Evolutionary conservation across 2,888 invertebrate genomes (phyloP).

Genomic region (Hemicrepidius hirtus): DNA sequence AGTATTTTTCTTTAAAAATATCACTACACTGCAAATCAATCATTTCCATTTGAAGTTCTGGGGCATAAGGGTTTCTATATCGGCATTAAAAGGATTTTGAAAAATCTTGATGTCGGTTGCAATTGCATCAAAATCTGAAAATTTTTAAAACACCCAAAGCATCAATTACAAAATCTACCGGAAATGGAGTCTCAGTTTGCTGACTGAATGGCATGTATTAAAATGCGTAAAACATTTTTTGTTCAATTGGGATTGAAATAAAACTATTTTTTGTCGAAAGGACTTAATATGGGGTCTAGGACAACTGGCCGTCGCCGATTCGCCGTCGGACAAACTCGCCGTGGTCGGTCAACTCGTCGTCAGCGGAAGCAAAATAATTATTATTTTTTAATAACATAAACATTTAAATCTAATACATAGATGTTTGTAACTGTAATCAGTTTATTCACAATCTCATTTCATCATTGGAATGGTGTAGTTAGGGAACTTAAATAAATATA

Average conservation of each 20-base stretch:
- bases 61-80: constrained; percentile 1
- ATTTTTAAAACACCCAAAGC: background rate
- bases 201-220: constrained; percentile 58
- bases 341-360: too few species aligned
- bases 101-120: background rate
- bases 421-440: too few species aligned
- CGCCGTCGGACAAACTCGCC: too few species aligned
- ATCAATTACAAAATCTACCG: constrained; percentile 57
- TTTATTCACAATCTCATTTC: too few species aligned
- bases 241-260: constrained; percentile 52
- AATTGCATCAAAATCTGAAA: background rate
- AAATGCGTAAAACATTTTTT: constrained; percentile 57
- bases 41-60: constrained; percentile 11
- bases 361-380: too few species aligned
- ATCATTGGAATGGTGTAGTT: too few species aligned
- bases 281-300: too few species aligned
- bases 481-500: too few species aligned
- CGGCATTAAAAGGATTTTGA: constrained; percentile 4
- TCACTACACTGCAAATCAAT: constrained; percentile 5
- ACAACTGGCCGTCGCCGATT: too few species aligned
- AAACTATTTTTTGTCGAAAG: constrained; percentile 54
- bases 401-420: too few species aligned
- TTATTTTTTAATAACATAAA: too few species aligned
- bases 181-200: constrained; percentile 58
- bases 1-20: constrained; percentile 6